Percentiles rank a stretch among this genome's conserved stretches.
phyloP scores from a whole-genome alignment of 2,888 invertebrate species.

The Nesidiocoris tenuis region DNA sequence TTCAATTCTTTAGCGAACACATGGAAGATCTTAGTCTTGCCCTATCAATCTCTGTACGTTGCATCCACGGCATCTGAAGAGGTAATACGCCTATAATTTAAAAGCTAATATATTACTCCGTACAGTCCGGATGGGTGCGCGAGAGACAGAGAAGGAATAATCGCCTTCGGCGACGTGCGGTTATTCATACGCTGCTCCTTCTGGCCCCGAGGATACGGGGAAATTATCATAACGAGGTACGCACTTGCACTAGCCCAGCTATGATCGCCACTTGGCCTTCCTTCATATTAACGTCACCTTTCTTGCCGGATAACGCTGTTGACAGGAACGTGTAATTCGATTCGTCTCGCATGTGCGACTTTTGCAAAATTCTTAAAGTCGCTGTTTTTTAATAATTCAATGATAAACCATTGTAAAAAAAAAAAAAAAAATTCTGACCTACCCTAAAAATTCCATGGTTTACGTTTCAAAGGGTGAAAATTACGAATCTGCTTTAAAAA shows the following conservation, averaged over 20 bases:
- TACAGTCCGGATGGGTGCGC: not conserved
- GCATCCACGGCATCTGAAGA: not conserved
- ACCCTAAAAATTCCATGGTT: no score
- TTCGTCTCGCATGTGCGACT: no score
- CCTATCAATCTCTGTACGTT: not conserved
- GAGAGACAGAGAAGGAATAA: not conserved
- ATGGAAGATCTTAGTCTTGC: no score
- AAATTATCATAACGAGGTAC: not conserved
- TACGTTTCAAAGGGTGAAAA: no score
- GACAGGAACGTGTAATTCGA: not conserved
- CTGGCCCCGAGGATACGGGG: not conserved
- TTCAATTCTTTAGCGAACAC: no score
- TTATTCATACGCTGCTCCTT: not conserved
- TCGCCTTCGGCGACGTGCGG: not conserved
- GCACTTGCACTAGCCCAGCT: not conserved
- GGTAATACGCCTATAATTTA: not conserved
- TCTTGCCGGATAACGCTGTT: not conserved
- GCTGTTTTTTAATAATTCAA: no score
- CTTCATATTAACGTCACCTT: not conserved
- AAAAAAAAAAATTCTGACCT: no score
- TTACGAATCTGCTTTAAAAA: no score
- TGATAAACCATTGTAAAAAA: no score
- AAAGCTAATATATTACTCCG: not conserved
- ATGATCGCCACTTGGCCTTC: not conserved
- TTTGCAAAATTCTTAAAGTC: no score